Base-by-base conservation (phyloP, 2,888 invertebrate genomes). In the Yponomeuta evonymella region DNA sequence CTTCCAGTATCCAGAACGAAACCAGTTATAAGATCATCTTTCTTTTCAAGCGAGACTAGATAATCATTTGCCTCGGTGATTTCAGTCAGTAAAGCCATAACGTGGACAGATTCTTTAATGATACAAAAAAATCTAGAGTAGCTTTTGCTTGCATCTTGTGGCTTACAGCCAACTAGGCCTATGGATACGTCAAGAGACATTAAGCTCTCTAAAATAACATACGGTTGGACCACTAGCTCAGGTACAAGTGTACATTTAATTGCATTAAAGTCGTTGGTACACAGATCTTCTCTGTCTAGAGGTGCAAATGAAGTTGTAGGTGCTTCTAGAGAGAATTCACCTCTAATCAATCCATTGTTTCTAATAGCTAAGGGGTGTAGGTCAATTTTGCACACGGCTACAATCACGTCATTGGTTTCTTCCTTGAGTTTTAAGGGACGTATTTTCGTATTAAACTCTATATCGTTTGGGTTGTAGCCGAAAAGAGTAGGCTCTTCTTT, bases 181-280 rank as follows among this genome's bases (percentile, higher is more conserved):
- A 90, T 75, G 11, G 86, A 85, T n/a, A 84, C 81, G 76, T 87
- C 84, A 63, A 92, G 74, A 48, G 80, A 79, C 89, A 91, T 91
- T 75, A 91, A 88, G 1, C 90, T 81, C 73, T 84, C 76, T 72
- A 90, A 75, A 64, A 90, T 77, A 0, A 83, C 72, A 8, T 78
- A 76, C 30, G 87, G 75, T 63, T 81, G 83, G 36, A 90, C 80
- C 2, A 83, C 66, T 58, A 83, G 70, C 12, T 78, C 72, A 0
- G 86, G 83, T 43, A 71, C 75, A 1, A 81, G n/a, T 4, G 76
- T 72, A 29, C 72, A 71, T 76, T 82, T 77, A 11, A 88, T 77
- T 48, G 75, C 81, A 76, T 91, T 90, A 8, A 89, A 79, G 73
- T 90, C 89, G 73, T 90, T 91, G 2, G 90, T 89, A 73, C 90